These are phyloP conservation scores for Diadema setosum DNA, from an alignment of 35 echinoderm and acorn worm species.

Conservation along the genomic window DNA sequence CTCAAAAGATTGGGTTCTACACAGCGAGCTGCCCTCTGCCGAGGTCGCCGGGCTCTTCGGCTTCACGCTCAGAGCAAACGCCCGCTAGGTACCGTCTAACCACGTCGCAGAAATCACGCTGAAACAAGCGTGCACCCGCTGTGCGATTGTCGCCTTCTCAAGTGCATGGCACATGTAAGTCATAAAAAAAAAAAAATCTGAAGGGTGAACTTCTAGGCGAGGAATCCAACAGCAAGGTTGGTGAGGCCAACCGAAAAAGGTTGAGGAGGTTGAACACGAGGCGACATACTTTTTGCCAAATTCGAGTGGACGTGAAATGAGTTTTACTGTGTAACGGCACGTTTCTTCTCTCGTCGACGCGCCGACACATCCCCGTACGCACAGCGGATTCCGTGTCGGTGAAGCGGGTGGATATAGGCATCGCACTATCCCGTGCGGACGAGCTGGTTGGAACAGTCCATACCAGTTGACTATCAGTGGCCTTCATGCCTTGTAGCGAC, in stretches of 20 bases:
- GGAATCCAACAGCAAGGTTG: too few relatives aligned
- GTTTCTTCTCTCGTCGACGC: background rate
- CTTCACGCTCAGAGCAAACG: background rate
- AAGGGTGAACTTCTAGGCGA: background rate
- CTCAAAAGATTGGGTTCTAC: background rate
- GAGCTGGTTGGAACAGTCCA: too few relatives aligned
- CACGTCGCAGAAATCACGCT: conserved; percentile 6
- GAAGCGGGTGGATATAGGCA: too few relatives aligned
- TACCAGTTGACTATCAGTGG: background rate
- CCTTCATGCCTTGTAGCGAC: background rate
- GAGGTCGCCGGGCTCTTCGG: background rate
- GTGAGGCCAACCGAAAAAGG: too few relatives aligned
- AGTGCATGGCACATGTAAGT: conserved; percentile 11
- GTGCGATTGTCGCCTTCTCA: conserved; percentile 16
- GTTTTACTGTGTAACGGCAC: background rate
- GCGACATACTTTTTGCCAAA: background rate
- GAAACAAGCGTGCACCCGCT: background rate
- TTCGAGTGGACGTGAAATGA: background rate
- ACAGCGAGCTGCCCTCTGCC: background rate
- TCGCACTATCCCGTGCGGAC: too few relatives aligned
- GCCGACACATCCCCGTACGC: background rate
- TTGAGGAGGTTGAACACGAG: background rate
- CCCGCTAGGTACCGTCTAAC: background rate
- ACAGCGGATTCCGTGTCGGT: background rate
- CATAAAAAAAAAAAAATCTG: too few relatives aligned